A percentile compares a stretch with the other conserved stretches of the same genome.
These are phyloP conservation scores for Conus ventricosus DNA, from an alignment of 1,140 invertebrate species.

Conservation along the genomic window DNA sequence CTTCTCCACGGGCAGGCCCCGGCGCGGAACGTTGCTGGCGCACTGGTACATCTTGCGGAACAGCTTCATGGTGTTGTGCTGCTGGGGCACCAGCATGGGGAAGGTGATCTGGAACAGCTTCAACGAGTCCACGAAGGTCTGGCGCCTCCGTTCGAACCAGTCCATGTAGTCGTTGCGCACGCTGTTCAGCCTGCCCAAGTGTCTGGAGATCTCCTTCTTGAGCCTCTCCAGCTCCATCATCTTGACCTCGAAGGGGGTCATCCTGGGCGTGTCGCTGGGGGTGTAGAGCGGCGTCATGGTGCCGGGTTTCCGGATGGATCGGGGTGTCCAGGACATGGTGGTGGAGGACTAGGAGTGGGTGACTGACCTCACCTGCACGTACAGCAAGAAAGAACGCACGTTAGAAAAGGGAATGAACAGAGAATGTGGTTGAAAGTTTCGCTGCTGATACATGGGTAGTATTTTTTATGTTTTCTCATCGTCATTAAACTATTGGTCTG, in stretches of 20 bases:
- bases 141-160: slow-evolving; percentile 57
- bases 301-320: background rate
- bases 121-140: slow-evolving; percentile 57
- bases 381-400: background rate
- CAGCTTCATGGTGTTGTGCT: slow-evolving; percentile 49
- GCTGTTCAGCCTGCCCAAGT: slow-evolving; percentile 54
- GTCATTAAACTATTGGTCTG: too few species aligned
- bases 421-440: too few species aligned
- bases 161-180: slow-evolving; percentile 59
- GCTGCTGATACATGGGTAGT: too few species aligned
- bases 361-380: background rate
- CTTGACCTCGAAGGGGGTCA: slow-evolving; percentile 52
- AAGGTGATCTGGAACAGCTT: slow-evolving; percentile 55
- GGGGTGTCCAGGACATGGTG: slow-evolving; percentile 20
- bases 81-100: slow-evolving; percentile 44
- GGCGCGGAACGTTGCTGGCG: slow-evolving; percentile 48
- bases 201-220: slow-evolving; percentile 50
- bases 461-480: too few species aligned
- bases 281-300: background rate
- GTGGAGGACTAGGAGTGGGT: too few species aligned
- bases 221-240: slow-evolving; percentile 55
- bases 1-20: slow-evolving; percentile 43
- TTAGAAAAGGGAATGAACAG: too few species aligned
- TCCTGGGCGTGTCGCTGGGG: background rate
- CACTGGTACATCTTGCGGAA: slow-evolving; percentile 48